Conservation (phyloP, 2,797 vertebrate genomes). For the Bucorvus abyssinicus region DNA sequence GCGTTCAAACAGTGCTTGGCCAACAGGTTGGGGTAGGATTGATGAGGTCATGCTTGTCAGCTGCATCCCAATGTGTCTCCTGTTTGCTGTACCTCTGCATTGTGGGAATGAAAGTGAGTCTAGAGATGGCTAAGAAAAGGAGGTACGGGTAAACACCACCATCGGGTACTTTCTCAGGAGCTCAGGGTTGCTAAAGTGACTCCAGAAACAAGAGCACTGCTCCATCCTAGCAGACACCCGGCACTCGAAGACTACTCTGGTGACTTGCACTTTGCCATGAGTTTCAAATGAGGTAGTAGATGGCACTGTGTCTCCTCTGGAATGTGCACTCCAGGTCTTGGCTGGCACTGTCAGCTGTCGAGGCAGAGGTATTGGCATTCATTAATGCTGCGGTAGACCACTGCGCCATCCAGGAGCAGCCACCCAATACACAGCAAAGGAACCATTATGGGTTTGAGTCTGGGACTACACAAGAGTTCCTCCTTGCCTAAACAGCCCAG, state of each 20-base stretch:
- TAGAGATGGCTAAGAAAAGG: not conserved
- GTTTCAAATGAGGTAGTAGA: not conserved
- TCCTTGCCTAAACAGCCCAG: not conserved
- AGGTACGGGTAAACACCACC: not conserved
- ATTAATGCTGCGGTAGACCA: not conserved
- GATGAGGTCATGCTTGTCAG: not conserved
- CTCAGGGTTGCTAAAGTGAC: not conserved
- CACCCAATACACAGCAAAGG: not conserved
- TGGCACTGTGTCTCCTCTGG: not conserved
- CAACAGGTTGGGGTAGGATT: not conserved
- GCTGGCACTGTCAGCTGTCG: not conserved
- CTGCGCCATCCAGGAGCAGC: not conserved
- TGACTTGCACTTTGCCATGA: not conserved
- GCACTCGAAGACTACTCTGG: not conserved
- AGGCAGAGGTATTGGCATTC: not conserved
- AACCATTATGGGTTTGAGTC: not conserved
- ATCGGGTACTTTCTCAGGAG: not conserved
- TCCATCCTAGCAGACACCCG: not conserved
- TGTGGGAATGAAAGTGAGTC: no score
- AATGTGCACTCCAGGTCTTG: not conserved
- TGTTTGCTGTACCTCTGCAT: fast-evolving
- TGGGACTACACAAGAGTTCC: not conserved
- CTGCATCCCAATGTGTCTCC: not conserved
- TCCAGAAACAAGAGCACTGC: not conserved
- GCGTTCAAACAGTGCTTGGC: not conserved